Evolutionary conservation across 2,113 vertebrate species (phyloP).

Genomic region (Junco hyemalis): DNA sequence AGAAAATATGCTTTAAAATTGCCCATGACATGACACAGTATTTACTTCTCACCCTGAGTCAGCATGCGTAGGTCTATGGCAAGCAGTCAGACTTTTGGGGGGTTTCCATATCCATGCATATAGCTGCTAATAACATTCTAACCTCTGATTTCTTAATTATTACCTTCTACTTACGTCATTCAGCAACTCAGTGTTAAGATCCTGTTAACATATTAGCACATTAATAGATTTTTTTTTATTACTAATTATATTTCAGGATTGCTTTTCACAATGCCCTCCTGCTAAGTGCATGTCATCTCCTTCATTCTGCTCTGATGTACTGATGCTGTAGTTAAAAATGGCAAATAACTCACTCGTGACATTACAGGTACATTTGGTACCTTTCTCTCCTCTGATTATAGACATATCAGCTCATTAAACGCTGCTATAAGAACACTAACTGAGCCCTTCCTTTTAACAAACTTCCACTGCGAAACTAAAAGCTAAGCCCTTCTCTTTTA

Average conservation of each 20-base stretch:
- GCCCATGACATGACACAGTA: background rate
- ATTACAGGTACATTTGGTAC: constrained; percentile 67
- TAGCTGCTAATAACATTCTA: background rate
- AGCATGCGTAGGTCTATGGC: background rate
- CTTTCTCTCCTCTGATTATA: constrained; percentile 50
- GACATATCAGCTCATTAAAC: constrained; percentile 72
- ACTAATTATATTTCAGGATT: constrained; percentile 59
- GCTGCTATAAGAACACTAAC: constrained; percentile 34
- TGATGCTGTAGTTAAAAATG: constrained; percentile 36
- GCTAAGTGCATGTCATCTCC: constrained; percentile 41
- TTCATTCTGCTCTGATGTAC: constrained; percentile 31
- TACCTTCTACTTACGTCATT: constrained; percentile 18
- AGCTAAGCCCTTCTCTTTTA: constrained; percentile 49
- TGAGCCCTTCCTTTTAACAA: constrained; percentile 62
- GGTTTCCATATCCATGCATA: background rate
- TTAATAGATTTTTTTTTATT: constrained; percentile 67
- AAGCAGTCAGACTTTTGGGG: background rate
- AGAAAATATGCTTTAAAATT: background rate
- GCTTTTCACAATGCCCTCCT: constrained; percentile 46
- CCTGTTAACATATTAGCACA: constrained; percentile 36
- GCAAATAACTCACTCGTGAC: constrained; percentile 65
- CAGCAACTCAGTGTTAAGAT: background rate
- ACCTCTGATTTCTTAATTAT: constrained; percentile 53
- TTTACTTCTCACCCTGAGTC: background rate
- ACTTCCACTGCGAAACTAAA: constrained; percentile 44